A percentile compares a stretch with the other conserved stretches of the same genome.
Evolutionary conservation across 2,888 invertebrate species (phyloP).

Genomic region (Cephonodes hylas): DNA sequence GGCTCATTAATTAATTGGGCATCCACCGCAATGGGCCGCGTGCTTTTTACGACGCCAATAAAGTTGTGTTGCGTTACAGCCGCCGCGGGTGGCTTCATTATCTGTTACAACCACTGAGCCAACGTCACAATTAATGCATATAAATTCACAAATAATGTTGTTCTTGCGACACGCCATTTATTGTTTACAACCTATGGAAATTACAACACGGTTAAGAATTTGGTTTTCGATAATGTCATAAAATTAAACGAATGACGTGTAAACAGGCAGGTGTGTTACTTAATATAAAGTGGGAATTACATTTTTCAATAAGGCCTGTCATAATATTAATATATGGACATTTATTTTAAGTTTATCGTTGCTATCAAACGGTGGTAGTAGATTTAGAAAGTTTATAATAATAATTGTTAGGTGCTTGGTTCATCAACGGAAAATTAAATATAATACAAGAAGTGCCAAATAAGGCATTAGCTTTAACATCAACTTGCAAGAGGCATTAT

Average conservation of each 20-base stretch:
- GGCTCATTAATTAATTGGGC: conserved; percentile 75
- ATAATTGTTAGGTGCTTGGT: too few relatives aligned
- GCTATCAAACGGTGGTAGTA: background rate
- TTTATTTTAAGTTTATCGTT: background rate
- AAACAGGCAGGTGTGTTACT: background rate
- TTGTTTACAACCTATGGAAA: conserved; percentile 3
- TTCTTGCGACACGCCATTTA: conserved; percentile 23
- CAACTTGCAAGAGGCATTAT: too few relatives aligned
- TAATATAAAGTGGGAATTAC: background rate
- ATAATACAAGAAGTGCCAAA: too few relatives aligned
- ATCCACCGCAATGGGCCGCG: conserved; percentile 57
- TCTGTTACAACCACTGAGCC: conserved; percentile 32
- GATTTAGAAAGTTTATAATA: too few relatives aligned
- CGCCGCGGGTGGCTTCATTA: conserved; percentile 55
- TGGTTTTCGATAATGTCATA: background rate
- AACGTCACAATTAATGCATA: conserved; percentile 31
- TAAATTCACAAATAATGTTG: conserved; percentile 29
- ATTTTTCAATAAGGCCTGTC: background rate
- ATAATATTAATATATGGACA: background rate
- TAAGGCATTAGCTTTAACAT: too few relatives aligned
- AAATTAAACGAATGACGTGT: background rate
- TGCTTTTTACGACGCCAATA: conserved; percentile 69
- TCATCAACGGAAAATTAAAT: too few relatives aligned
- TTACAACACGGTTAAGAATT: background rate
- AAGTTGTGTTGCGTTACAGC: conserved; percentile 51